Evolutionary conservation across 1,140 invertebrate genomes (phyloP).

Genomic region (Musca domestica): DNA sequence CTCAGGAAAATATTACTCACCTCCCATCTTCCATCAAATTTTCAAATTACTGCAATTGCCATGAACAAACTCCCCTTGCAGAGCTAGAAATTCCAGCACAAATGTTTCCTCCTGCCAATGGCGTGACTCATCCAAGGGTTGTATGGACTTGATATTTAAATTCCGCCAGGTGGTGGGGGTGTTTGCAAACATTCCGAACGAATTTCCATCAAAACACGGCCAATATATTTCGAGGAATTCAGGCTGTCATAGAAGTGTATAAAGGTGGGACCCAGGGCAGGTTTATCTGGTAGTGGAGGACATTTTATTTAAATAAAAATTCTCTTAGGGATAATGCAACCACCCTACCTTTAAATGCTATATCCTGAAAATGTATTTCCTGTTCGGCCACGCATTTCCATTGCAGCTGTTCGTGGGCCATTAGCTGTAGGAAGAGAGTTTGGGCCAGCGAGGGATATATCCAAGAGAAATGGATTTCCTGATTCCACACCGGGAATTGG

Average conservation of each 20-base stretch:
- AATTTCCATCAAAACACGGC: conserved; percentile 59
- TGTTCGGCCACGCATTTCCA: conserved; percentile 44
- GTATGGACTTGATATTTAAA: conserved; percentile 8
- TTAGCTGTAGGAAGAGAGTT: conserved; percentile 53
- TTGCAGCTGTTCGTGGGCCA: conserved; percentile 37
- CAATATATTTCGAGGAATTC: conserved; percentile 59
- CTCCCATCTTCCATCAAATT: conserved; percentile 22
- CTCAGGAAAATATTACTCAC: conserved; percentile 22
- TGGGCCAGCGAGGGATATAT: conserved; percentile 56
- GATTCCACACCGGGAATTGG: conserved; percentile 54
- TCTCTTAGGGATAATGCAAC: neutral
- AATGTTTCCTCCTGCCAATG: conserved; percentile 37
- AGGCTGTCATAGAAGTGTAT: conserved; percentile 66
- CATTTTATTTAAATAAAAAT: neutral
- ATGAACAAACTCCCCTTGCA: conserved; percentile 42
- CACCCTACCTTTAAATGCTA: conserved; percentile 45
- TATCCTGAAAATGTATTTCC: conserved; percentile 52
- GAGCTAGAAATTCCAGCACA: conserved; percentile 41
- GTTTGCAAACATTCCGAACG: conserved; percentile 55
- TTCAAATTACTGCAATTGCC: conserved; percentile 30
- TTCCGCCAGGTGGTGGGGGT: conserved; percentile 28
- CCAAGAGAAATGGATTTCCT: conserved; percentile 54
- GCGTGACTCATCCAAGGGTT: conserved; percentile 29
- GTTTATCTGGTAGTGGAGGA: conserved; percentile 51
- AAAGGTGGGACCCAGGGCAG: conserved; percentile 73